Conservation (phyloP, 1,140 invertebrate species). For the Drosophila ohnishii region DNA sequence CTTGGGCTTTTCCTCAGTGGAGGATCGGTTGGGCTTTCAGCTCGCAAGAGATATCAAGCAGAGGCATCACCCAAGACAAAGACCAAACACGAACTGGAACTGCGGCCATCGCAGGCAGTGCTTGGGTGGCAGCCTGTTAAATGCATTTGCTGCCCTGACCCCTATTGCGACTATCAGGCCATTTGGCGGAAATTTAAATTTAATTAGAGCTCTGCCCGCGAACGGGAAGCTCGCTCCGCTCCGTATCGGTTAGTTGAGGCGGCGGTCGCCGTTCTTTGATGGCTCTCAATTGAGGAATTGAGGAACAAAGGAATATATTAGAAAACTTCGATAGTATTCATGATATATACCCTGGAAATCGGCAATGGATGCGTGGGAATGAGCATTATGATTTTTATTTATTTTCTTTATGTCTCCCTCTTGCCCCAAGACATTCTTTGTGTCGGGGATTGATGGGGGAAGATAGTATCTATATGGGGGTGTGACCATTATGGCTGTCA, state of each 20-base stretch:
- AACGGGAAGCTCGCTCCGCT: constrained; percentile 18
- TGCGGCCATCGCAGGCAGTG: constrained; percentile 17
- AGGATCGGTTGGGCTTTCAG: constrained; percentile 4
- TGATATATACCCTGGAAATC: constrained; percentile 12
- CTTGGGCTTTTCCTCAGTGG: neutral
- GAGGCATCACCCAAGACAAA: constrained; percentile 45
- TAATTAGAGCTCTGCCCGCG: constrained; percentile 50
- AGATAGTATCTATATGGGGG: constrained; percentile 31
- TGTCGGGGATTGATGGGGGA: constrained; percentile 21
- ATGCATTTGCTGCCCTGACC: constrained; percentile 47
- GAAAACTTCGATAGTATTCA: constrained; percentile 36
- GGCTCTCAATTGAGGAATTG: constrained; percentile 37
- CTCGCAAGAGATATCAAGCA: constrained; percentile 41
- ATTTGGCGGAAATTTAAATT: constrained; percentile 61
- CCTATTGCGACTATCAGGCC: constrained; percentile 55
- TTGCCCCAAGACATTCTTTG: constrained; percentile 1
- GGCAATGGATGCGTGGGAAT: constrained; percentile 37
- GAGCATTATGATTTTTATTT: constrained; percentile 17
- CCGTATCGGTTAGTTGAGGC: constrained; percentile 34
- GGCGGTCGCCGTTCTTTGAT: constrained; percentile 25
- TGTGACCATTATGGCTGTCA: constrained; percentile 42
- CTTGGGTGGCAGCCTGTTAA: constrained; percentile 43
- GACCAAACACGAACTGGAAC: constrained; percentile 32
- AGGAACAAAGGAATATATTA: constrained; percentile 41
- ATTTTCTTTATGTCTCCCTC: constrained; percentile 25